Evolutionary conservation across 2,888 invertebrate species (phyloP), one percentile per base, ranked within the genome.

Genomic region (Pachymerium ferrugineum): DNA sequence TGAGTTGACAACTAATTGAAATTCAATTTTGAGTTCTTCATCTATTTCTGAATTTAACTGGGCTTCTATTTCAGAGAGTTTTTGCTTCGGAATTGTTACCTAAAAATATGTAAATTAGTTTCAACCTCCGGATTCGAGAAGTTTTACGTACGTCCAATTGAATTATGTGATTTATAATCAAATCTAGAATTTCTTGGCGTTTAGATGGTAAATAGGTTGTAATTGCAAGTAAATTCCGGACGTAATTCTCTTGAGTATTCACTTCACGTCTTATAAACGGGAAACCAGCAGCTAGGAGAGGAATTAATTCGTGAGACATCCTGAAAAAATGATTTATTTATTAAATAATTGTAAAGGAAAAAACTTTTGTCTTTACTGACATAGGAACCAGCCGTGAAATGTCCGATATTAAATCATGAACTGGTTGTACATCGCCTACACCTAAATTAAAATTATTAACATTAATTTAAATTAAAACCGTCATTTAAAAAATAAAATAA

Each of bases 61-160:
- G n/a, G 38, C 3, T 38, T 38, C 38, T 12, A 16, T 6, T 38
- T n/a, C 16, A 12, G 38, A n/a, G 14, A n/a, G 38, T 6, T n/a
- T 16, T n/a, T n/a, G n/a, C 38, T 38, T n/a, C 33, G 14, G 12
- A 33, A 8, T 33, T 33, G 12, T 8, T 8, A 38, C 3, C 38
- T 14, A 67, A 67, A 67, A 12, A 8, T 8, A 16, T 12, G n/a
- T n/a, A n/a, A 3, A 29, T 54, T 54, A 16, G 4, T 54, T 19
- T 19, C 22, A 54, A 54, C 14, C 67, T 25, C 22, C 14, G 35
- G 10, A 8, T 10, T 35, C 14, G 35, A 35, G 14, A 8, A 35
- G 14, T 35, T 35, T 35, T 35, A 35, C 62, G 10, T 62, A 70
- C 70, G n/a, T 70, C 70, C 16, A 70, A 30, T 31, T 70, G 25